Evolutionary conservation across 2,113 vertebrate species (phyloP), one percentile per base, ranked within the genome.

Genomic region (Phalacrocorax carbo): DNA sequence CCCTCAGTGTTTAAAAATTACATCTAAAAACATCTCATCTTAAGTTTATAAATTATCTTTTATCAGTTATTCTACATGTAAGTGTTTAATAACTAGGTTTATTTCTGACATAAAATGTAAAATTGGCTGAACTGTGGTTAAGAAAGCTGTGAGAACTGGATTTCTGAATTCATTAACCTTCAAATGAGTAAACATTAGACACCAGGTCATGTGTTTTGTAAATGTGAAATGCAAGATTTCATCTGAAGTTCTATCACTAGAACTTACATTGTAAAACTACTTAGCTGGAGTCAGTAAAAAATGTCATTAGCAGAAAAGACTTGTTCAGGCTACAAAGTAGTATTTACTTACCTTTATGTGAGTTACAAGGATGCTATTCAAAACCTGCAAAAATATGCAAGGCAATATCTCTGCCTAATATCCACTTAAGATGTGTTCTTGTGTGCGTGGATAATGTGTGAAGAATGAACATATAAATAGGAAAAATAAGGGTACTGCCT

Each of bases 291-390:
- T 69, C 58, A 92, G 69, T 60, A 91, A 95, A 90, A 66, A 81
- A 51, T 13, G 26, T 40, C 66, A 78, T 84, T 84, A 94, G 26
- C 44, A 94, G 51, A 92, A 92, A 89, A 68, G 49, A 73, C 29
- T 76, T 82, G 81, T 76, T 82, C 65, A 94, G 81, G 93, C 64
- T 89, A 87, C 86, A 95, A 87, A 92, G 76, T 46, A 91, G 40
- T 49, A 77, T 69, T 88, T 89, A 97, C 97, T 97, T 97, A 97
- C 97, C 97, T 97, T 96, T 13, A 4, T n/a, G 8, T 44, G 76
- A 89, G 55, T 55, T 97, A 96, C 69, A 97, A 81, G 57, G 91
- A 89, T 90, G 85, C 52, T 96, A 94, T 22, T 95, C 90, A 96
- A 93, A 94, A 95, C 95, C 96, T 97, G 96, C 40, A 96, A 97